Evolutionary conservation across 2,888 invertebrate genomes (phyloP).

Genomic region (Sipha maydis): DNA sequence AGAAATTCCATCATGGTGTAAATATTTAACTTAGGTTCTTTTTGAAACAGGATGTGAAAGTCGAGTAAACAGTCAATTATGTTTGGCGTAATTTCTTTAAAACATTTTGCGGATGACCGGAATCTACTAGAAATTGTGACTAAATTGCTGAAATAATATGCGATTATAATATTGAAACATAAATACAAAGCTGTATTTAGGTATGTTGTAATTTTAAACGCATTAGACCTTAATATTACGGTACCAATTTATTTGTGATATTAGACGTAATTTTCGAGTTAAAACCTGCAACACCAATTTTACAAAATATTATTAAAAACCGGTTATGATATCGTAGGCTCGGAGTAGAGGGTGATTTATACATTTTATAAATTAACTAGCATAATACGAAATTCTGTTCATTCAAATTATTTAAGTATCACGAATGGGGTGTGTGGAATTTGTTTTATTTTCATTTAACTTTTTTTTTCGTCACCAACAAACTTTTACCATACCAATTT

Average conservation of each 20-base stretch:
- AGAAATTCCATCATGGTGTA: background rate
- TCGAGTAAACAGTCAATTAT: background rate
- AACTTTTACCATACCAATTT: no score
- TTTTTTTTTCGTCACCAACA: background rate
- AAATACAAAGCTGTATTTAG: background rate
- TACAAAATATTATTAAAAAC: no score
- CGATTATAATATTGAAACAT: background rate
- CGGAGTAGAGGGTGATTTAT: no score
- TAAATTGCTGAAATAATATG: background rate
- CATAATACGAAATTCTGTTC: no score
- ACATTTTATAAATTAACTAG: no score
- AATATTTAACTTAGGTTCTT: background rate
- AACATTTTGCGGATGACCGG: background rate
- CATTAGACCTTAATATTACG: no score
- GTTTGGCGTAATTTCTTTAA: background rate
- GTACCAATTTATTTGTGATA: no score
- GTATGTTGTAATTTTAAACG: no score
- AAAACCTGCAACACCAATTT: no score
- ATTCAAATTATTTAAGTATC: background rate
- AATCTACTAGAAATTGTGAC: background rate
- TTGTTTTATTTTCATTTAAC: background rate
- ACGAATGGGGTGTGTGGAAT: background rate
- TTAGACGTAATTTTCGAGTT: no score
- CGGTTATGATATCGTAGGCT: no score
- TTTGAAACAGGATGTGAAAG: background rate